Conservation (phyloP, 2,888 invertebrate species). For the Acrocera orbiculus region DNA sequence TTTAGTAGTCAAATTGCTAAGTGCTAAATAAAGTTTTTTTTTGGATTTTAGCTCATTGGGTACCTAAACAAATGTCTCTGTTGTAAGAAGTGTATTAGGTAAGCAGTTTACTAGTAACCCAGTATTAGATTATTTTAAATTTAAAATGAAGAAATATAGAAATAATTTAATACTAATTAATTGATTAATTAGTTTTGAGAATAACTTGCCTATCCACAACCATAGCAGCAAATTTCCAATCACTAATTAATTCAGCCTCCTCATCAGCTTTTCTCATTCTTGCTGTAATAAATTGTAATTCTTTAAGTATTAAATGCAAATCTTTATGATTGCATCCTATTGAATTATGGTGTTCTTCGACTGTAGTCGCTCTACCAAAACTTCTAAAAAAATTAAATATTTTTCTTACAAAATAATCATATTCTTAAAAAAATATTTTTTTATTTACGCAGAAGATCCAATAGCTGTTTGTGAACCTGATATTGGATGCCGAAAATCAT, state of each 20-base stretch:
- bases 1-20: too few species aligned
- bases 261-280: slow-evolving; percentile 90
- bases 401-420: neutral
- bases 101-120: too few species aligned
- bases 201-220: slow-evolving; percentile 74
- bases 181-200: slow-evolving; percentile 13
- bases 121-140: too few species aligned
- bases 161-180: slow-evolving; percentile 1
- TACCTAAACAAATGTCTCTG: too few species aligned
- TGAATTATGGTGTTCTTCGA: slow-evolving; percentile 48
- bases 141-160: too few species aligned
- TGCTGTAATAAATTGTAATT: slow-evolving; percentile 86
- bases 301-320: slow-evolving; percentile 75
- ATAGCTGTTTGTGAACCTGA: slow-evolving; percentile 39
- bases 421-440: neutral
- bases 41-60: too few species aligned
- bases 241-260: slow-evolving; percentile 81
- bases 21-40: too few species aligned
- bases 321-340: slow-evolving; percentile 62
- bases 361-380: slow-evolving; percentile 60
- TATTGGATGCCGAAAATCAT: slow-evolving; percentile 71
- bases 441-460: slow-evolving; percentile 42
- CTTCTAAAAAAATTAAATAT: slow-evolving; percentile 31
- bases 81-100: too few species aligned
- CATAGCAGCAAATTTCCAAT: slow-evolving; percentile 98